Conservation (phyloP, 1,140 invertebrate species). For the Pseudachorutes palmiensis region DNA sequence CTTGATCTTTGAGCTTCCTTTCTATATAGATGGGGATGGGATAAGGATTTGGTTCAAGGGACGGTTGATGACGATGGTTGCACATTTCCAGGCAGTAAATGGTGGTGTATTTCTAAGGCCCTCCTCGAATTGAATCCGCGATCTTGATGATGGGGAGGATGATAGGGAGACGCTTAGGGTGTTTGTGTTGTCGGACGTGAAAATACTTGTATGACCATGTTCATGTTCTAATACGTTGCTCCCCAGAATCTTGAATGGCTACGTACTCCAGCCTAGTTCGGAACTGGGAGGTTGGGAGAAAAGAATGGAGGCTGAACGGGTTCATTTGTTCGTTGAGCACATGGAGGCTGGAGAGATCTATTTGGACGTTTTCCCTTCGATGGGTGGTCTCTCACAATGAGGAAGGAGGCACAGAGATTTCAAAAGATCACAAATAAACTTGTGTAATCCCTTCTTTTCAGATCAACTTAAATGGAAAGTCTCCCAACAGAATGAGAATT, state of each 20-base stretch:
- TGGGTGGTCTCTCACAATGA: slow-evolving; percentile 9
- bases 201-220: neutral
- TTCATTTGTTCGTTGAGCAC: neutral
- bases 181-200: neutral
- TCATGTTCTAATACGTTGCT: too few relatives aligned
- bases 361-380: slow-evolving; percentile 3
- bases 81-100: neutral
- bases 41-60: neutral
- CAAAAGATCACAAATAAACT: slow-evolving; percentile 10
- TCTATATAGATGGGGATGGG: neutral
- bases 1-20: neutral
- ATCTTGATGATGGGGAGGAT: neutral
- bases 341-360: neutral
- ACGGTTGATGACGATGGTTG: neutral
- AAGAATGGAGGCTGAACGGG: neutral
- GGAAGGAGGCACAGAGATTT: slow-evolving; percentile 9
- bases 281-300: neutral
- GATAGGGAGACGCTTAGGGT: neutral
- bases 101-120: too few relatives aligned
- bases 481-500: neutral
- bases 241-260: too few relatives aligned
- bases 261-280: too few relatives aligned
- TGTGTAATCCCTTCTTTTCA: slow-evolving; percentile 12
- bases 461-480: neutral
- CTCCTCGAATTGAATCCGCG: neutral